A percentile compares a stretch with the other conserved stretches of the same genome.
These are phyloP conservation scores for Drosophila lowei DNA, from an alignment of 1,140 invertebrate species.

Conservation along the genomic window DNA sequence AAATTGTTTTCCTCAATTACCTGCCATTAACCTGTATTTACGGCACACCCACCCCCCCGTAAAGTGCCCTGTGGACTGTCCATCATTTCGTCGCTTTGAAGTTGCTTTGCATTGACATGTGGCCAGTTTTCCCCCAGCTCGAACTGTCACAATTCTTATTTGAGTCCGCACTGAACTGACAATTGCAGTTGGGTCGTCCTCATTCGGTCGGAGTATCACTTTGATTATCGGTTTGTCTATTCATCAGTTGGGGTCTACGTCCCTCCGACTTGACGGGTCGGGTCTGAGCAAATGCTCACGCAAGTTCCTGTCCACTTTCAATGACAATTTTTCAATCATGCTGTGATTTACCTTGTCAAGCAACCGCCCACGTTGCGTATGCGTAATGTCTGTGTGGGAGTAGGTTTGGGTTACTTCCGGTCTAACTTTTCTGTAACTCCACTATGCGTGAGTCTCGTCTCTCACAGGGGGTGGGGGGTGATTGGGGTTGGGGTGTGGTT, in stretches of 20 bases:
- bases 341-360: conserved; percentile 39
- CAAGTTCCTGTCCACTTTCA: conserved; percentile 46
- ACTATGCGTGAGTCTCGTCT: neutral
- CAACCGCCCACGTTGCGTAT: conserved; percentile 40
- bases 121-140: conserved; percentile 58
- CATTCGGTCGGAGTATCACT: conserved; percentile 8
- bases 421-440: neutral
- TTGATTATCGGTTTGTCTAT: conserved; percentile 42
- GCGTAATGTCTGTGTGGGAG: conserved; percentile 10
- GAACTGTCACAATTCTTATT: conserved; percentile 61
- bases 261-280: conserved; percentile 24
- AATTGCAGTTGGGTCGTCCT: conserved; percentile 3
- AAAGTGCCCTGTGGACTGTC: conserved; percentile 3
- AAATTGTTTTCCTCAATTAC: conserved; percentile 65
- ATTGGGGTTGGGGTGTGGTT: too few species aligned
- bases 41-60: conserved; percentile 1
- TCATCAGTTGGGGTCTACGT: conserved; percentile 6
- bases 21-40: conserved; percentile 56
- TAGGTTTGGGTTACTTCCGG: neutral
- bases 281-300: conserved; percentile 17
- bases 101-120: conserved; percentile 73
- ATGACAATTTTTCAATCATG: conserved; percentile 64
- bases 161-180: conserved; percentile 24
- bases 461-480: too few species aligned
- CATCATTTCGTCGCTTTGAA: conserved; percentile 74